Evolutionary conservation across 2,888 invertebrate genomes (phyloP), one percentile per base, ranked within the genome.

Genomic region (Ichneumon xanthorius): DNA sequence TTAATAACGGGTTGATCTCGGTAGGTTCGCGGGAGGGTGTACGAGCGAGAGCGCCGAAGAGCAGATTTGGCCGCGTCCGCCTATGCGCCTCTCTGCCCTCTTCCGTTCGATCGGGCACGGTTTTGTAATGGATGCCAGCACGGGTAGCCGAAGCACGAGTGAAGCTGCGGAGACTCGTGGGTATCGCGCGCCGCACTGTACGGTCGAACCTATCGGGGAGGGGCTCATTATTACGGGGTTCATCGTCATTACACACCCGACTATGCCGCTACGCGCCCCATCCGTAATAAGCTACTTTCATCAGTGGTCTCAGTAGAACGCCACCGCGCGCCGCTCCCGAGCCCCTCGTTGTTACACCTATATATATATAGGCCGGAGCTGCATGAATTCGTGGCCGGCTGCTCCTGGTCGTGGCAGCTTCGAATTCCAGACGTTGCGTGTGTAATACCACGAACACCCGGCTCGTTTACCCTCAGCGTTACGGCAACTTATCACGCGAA

Each of bases 401-500:
- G 61, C 30, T 61, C 16, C 33, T 33, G 26, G 30, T 26, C 61
- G 16, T 61, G 61, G 84, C 45, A 68, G 68, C 70, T 87, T 86
- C 76, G 83, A 88, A 87, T 89, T 87, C 84, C 86, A 83, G 87
- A 87, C 86, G 73, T 90, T 88, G 90, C 90, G 87, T 88, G 88
- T 82, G 45, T 75, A 70, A 84, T 76, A 76, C 70, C 71, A 65
- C 71, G 63, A 67, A 45, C 78, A 45, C 58, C 37, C n/a, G 26
- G 68, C 73, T 88, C 87, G 89, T 89, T 89, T 88, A 88, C 87
- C 87, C 81, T 88, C 85, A 80, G 78, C 84, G 82, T 89, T 89
- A 90, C 85, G 85, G 81, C 75, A 75, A 79, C 75, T 88, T 86
- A 85, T 87, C 90, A 90, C 90, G 90, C 90, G 86, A 90, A 53